Evolutionary conservation across 2,797 vertebrate genomes (phyloP), one percentile per base, ranked within the genome.

Genomic region (Coccyzus lansbergi): DNA sequence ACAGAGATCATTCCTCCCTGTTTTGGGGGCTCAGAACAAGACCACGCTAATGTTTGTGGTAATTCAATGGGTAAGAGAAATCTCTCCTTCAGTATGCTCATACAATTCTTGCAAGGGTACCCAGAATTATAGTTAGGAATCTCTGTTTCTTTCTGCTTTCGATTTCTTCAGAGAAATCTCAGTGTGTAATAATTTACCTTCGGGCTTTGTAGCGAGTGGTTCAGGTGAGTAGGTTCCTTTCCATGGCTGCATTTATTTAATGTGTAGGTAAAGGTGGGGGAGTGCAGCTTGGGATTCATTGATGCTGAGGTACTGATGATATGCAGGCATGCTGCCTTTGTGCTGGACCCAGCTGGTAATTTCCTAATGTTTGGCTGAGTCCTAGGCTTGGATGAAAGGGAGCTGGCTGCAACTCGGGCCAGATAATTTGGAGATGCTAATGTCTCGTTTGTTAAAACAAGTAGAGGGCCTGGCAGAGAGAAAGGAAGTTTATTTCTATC

Each of bases 401-500:
- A 96, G 85, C 59, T 95, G 94, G 93, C 93, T 83, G 76, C 65
- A 78, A 67, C 79, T 92, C 1, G 25, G 82, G 94, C 94, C 93
- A 96, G 72, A 95, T 96, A 86, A 96, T 96, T 95, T 95, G 84
- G 93, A 91, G 82, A 78, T 94, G 79, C 86, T 94, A 94, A 95
- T 93, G 40, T 79, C 65, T 94, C 34, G 4, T 95, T 96, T 96
- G 93, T 95, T 93, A 86, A 92, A 95, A 88, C 76, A 81, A 93
- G 75, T 64, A 67, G 84, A 94, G 76, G 65, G 33, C 40, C 93
- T 95, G 94, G 93, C 86, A 95, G 33, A 83, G 58, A 38, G 28
- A 81, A 53, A 71, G 40, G 38, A 42, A 87, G 51, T 78, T 89
- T 75, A 69, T 81, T 63, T 53, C 40, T 63, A 8, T 88, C 53